Evolutionary conservation across 2,888 invertebrate genomes (phyloP).

Genomic region (Timema cristinae): DNA sequence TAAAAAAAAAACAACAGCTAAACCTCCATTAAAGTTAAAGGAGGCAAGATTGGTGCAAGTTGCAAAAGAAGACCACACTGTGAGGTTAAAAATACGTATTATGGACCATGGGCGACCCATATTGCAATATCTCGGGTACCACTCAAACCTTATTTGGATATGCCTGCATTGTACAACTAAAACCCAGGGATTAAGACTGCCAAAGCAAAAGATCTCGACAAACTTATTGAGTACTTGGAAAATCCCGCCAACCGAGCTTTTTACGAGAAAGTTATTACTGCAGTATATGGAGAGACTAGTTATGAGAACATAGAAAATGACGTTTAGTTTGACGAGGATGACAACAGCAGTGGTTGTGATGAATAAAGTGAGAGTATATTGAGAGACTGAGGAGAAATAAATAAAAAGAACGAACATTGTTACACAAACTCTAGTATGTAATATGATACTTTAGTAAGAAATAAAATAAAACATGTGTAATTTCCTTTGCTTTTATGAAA

Average conservation of each 20-base stretch:
- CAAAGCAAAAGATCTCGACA: background rate
- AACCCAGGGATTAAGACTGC: background rate
- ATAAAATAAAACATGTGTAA: no score
- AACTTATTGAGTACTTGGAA: background rate
- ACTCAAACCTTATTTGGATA: background rate
- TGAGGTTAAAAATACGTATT: conserved; percentile 9
- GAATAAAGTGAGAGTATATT: no score
- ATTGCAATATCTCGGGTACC: background rate
- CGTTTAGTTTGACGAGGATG: background rate
- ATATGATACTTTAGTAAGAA: no score
- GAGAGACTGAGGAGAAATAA: no score
- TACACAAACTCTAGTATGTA: no score
- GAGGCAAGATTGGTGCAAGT: no score
- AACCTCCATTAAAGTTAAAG: no score
- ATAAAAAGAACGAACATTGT: no score
- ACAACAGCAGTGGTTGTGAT: conserved; percentile 6
- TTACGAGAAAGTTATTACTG: background rate
- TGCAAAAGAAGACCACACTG: no score
- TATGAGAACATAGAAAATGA: background rate
- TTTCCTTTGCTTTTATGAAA: no score
- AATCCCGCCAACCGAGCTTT: background rate
- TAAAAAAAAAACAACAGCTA: no score
- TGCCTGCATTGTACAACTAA: background rate
- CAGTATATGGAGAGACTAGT: background rate
- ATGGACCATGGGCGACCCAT: background rate